These are phyloP conservation scores for Neostethus bicornis DNA, from an alignment of 2,797 vertebrate genomes.

Conservation along the genomic window DNA sequence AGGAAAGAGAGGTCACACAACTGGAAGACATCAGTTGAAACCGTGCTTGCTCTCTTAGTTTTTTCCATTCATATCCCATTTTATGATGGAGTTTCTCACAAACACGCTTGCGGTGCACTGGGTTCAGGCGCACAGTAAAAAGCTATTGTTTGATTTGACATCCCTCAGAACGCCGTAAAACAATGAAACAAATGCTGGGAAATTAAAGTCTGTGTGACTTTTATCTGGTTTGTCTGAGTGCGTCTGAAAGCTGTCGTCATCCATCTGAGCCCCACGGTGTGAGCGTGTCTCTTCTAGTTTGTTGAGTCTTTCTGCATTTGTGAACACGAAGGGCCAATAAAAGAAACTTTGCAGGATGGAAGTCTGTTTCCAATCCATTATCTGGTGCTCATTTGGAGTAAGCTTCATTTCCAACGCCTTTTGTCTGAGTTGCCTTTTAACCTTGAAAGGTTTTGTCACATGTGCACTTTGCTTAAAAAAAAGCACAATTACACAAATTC, in stretches of 20 bases:
- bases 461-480: slow-evolving; percentile 20
- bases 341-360: slow-evolving; percentile 50
- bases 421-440: slow-evolving; percentile 27
- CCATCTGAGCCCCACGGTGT: slow-evolving; percentile 40
- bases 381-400: slow-evolving; percentile 55
- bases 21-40: slow-evolving; percentile 82
- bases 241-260: slow-evolving; percentile 68
- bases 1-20: slow-evolving; percentile 80
- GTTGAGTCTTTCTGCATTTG: slow-evolving; percentile 55
- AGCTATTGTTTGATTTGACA: slow-evolving; percentile 76
- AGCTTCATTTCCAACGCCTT: slow-evolving; percentile 44
- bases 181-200: slow-evolving; percentile 69
- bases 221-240: slow-evolving; percentile 71
- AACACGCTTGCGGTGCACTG: slow-evolving; percentile 75
- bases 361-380: slow-evolving; percentile 65
- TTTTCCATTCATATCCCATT: slow-evolving; percentile 81
- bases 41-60: slow-evolving; percentile 69
- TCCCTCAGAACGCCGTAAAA: slow-evolving; percentile 71
- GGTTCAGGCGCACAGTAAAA: slow-evolving; percentile 79
- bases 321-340: slow-evolving; percentile 63
- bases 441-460: slow-evolving; percentile 17
- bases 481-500: slow-evolving; percentile 24
- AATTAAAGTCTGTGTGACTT: slow-evolving; percentile 75
- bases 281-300: slow-evolving; percentile 50
- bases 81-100: slow-evolving; percentile 82